A percentile compares a stretch with the other conserved stretches of the same genome.
These are phyloP conservation scores for Hypsibius dujardini DNA, from an alignment of 1,140 invertebrate genomes.

Conservation along the genomic window DNA sequence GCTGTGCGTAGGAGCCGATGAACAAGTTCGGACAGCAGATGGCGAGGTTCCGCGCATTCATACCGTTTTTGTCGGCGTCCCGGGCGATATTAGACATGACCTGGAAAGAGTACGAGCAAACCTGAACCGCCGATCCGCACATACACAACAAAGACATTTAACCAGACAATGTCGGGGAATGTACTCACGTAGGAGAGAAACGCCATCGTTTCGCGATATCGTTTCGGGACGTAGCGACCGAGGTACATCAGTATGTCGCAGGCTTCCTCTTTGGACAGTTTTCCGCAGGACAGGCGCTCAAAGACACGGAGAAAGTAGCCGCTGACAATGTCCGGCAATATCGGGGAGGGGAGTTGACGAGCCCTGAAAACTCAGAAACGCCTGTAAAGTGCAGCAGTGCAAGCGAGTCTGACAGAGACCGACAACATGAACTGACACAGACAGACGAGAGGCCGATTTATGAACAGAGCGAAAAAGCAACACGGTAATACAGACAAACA, in stretches of 20 bases:
- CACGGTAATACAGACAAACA: too few relatives aligned
- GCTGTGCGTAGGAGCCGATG: slow-evolving; percentile 10
- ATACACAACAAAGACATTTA: background rate
- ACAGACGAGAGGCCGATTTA: too few relatives aligned
- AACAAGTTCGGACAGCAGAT: slow-evolving; percentile 15
- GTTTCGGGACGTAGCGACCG: background rate
- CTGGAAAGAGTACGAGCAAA: slow-evolving; percentile 1
- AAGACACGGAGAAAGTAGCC: background rate
- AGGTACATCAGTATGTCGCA: background rate
- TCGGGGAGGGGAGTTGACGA: background rate
- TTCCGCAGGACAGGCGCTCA: background rate
- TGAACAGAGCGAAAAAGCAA: too few relatives aligned
- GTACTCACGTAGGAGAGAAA: background rate
- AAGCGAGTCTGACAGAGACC: background rate
- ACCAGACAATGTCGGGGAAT: background rate
- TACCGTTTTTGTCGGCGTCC: background rate
- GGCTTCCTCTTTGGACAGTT: background rate
- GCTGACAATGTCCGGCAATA: background rate
- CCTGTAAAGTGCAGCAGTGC: background rate
- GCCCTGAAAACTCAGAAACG: background rate
- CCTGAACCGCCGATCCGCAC: background rate
- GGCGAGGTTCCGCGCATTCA: background rate
- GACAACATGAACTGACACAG: too few relatives aligned
- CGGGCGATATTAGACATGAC: background rate
- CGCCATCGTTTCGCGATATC: background rate